Base-by-base conservation (phyloP, 23 tunicate species). In the Ascidia mentula region DNA sequence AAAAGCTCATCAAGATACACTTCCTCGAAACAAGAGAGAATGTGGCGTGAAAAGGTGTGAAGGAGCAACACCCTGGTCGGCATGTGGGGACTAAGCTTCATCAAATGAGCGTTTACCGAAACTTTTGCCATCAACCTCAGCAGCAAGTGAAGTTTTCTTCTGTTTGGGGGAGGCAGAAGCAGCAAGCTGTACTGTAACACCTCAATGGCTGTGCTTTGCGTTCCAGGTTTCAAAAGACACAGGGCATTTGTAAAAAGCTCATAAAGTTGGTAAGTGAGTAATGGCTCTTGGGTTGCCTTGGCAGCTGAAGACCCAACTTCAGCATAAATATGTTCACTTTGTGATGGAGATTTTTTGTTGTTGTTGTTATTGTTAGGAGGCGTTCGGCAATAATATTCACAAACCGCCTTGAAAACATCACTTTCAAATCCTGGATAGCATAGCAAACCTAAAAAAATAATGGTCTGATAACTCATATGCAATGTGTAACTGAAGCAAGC, bases 1-100 rank as follows among this genome's bases (percentile, higher is more conserved):
- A 87, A 59, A 78, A 87, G 77, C 60, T 87, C 92, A 76, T 87
- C 92, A 6, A 87, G 82, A 42, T 87, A 78, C 20, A 87, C 92
- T 69, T 81, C 92, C 76, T 87, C 86, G 72, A 83, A 83, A 60
- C 82, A 82, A 1, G 92, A 76, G 3, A 87, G 69, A 20, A 87
- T 81, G 78, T 77, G 78, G 17, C 76, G 85, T 6, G 92, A 87
- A 34, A 87, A 87, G 0, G 86, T 87, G 36, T 81, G 82, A 9
- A 87, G 79, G 0, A 87, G 70, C 69, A 87, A 71, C 40, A 78
- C 73, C 86, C 92, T 82, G 40, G 85, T 81, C 20, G 80, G 69
- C 61, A 75, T 69, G 73, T 70, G 69, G 9, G 72, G 40, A 26
- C 78, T 72, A 0, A 87, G 35, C 18, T 87, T 59, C 17, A 36